phyloP scores from a whole-genome alignment of 2,888 invertebrate genomes.

The Teleogryllus oceanicus region DNA sequence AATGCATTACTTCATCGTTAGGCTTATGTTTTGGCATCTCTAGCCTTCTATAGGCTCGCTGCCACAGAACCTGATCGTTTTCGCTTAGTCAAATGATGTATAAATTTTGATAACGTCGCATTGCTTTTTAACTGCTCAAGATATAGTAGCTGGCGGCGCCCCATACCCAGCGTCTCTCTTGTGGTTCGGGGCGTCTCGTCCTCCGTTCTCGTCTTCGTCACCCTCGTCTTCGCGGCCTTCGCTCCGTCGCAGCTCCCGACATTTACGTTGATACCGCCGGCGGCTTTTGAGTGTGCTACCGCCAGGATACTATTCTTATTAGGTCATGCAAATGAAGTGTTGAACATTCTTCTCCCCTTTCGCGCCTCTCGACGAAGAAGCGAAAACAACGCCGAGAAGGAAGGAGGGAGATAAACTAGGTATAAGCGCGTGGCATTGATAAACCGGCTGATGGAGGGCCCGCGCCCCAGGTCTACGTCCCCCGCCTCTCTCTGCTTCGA shows the following conservation, averaged over 20 bases:
- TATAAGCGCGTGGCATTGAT: conserved; percentile 24
- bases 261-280: conserved; percentile 20
- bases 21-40: conserved; percentile 39
- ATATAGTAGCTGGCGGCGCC: conserved; percentile 31
- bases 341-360: conserved; percentile 27
- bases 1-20: conserved; percentile 40
- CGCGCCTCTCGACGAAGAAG: not conserved
- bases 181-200: conserved; percentile 19
- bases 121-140: conserved; percentile 37
- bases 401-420: conserved; percentile 11
- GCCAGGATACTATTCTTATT: conserved; percentile 31
- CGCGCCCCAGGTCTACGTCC: not conserved
- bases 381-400: conserved; percentile 22
- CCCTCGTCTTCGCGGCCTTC: not conserved
- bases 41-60: conserved; percentile 22
- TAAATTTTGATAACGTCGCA: conserved; percentile 40
- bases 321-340: conserved; percentile 35
- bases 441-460: conserved; percentile 25
- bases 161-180: not conserved
- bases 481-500: not conserved
- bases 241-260: conserved; percentile 19
- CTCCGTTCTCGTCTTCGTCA: not conserved
- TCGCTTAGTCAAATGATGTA: conserved; percentile 41
- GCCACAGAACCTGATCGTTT: conserved; percentile 31
- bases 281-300: not conserved